phyloP scores from a whole-genome alignment of 2,888 invertebrate genomes.

The Cheilosia variabilis region DNA sequence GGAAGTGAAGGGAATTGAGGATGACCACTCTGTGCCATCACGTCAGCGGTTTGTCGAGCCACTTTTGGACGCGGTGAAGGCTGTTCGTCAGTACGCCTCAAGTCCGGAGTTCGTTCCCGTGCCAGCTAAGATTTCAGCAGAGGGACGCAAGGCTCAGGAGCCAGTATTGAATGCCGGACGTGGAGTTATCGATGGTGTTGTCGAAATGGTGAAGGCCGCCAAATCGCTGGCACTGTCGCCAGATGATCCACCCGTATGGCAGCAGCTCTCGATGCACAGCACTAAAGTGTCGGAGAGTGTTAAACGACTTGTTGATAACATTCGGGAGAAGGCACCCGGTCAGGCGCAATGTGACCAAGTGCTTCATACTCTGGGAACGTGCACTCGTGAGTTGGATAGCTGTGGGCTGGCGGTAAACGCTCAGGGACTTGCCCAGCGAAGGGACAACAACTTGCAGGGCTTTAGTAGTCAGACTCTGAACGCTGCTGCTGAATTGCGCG shows the following conservation, averaged over 20 bases:
- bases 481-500: constrained; percentile 91
- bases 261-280: constrained; percentile 95
- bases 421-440: constrained; percentile 88
- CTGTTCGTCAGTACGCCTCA: constrained; percentile 95
- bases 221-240: constrained; percentile 94
- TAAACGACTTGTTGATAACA: constrained; percentile 95
- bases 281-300: constrained; percentile 98
- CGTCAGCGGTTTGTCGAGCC: constrained; percentile 92
- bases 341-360: constrained; percentile 96
- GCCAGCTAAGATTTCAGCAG: constrained; percentile 94
- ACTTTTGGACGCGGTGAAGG: constrained; percentile 94
- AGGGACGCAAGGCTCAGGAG: constrained; percentile 93
- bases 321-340: constrained; percentile 97
- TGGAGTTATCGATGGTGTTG: constrained; percentile 92
- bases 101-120: constrained; percentile 96
- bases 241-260: constrained; percentile 97
- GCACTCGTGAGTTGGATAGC: constrained; percentile 93
- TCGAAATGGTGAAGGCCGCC: constrained; percentile 95
- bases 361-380: constrained; percentile 89
- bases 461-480: constrained; percentile 92
- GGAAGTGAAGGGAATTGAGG: constrained; percentile 95
- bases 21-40: constrained; percentile 91
- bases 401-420: constrained; percentile 95
- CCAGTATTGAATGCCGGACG: constrained; percentile 93
- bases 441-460: constrained; percentile 89